Base-by-base conservation (phyloP, 92 coral and sea anemone genomes). In the Phenganax marumi region DNA sequence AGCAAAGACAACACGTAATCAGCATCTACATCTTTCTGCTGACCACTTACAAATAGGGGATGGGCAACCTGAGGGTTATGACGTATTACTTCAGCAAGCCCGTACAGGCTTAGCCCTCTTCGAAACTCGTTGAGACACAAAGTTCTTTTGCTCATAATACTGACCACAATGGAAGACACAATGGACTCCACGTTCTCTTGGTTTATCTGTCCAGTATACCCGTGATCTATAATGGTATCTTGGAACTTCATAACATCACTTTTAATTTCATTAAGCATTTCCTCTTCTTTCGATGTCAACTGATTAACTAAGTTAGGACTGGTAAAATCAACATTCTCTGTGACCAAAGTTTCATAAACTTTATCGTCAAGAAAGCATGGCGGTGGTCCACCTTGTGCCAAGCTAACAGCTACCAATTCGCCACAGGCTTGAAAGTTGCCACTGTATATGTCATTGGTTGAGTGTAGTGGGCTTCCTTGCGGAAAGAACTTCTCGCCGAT, bases 381-480 rank as follows among this genome's bases (percentile, higher is more conserved):
- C 0, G 77, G 58, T 25, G 77, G 77, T 50, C 58, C 77, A 48
- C 77, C 58, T 46, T 69, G 75, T 8, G 52, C 52, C 52, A 47
- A 52, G 77, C 77, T 71, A 12, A 33, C 77, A 19, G 33, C 58
- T 9, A 71, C 58, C 58, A 48, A 47, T 71, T 71, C 57, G 1
- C 77, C 77, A 50, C 77, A 71, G 17, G 77, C 77, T 48, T 11
- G 46, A 63, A 85, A 86, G 87, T 83, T 79, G 56, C 86, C 88
- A 83, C 86, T 87, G 12, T 90, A 89, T 1, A 90, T 56, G 70
- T 87, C 82, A 82, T 68, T 83, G 16, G 84, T 90, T 19, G 93
- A 87, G 53, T 85, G 81, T 8, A 77, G 50, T 17, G 91, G 91
- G 52, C 78, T 60, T 8, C 91, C 93, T 52, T 88, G 55, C 14